Base-by-base conservation (phyloP, 2,113 vertebrate genomes). In the Todiramphus saurophagus region DNA sequence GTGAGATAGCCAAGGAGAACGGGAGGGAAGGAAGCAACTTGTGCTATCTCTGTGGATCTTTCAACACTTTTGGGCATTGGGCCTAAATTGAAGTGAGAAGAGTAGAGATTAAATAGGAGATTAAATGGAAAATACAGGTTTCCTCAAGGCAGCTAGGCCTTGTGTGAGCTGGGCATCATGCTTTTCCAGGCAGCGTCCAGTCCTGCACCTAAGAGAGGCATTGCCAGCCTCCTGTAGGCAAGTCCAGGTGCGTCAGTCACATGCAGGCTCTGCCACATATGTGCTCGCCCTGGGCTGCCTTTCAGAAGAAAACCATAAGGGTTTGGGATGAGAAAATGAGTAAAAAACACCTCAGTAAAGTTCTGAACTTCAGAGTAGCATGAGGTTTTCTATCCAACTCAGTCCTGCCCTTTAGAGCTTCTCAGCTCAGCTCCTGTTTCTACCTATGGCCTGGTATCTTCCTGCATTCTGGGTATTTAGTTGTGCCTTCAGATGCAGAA, bases 221-320 rank as follows among this genome's bases (percentile, higher is more conserved):
- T 53, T 74, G 24, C n/a, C 37, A 89, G 21, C 10, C n/a, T 11
- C 13, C 10, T 89, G 11, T 13, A 76, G 43, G 77, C 66, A 68
- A n/a, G 23, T 63, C 44, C 50, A 46, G 31, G 9, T 14, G 1
- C 55, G 12, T 79, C 66, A 70, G 43, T 87, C 51, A 68, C 27
- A 27, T 23, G 46, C 33, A 80, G 69, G 27, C 53, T 93, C 41
- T 94, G 69, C 41, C 31, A 58, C 8, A 1, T 5, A 17, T 31
- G 17, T 69, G 41, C 63, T 85, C 37, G 28, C 27, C 30, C 59
- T 75, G 68, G 19, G 39, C 74, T 88, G 55, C 37, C 64, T 93
- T 68, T 72, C 3, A 3, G 28, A 63, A 24, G 14, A 48, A 80
- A 77, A 55, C 17, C 0, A 0, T 23, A 16, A 31, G 13, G 2